phyloP scores from a whole-genome alignment of 2,888 invertebrate genomes.

The Calameuta idolon region DNA sequence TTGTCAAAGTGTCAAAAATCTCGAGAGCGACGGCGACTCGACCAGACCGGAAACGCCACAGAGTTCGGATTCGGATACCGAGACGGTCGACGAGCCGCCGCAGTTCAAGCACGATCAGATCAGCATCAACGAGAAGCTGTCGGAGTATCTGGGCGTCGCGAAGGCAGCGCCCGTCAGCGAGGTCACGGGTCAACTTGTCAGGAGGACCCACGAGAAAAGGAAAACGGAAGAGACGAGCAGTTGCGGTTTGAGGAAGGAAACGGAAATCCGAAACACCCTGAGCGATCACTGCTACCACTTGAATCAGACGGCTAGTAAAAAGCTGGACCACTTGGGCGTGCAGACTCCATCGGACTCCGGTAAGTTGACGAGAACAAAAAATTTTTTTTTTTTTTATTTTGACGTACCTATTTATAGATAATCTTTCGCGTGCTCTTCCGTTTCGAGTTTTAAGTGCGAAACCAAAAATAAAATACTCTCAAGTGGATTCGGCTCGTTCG shows the following conservation, averaged over 20 bases:
- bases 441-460: not conserved
- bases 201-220: slow-evolving; percentile 31
- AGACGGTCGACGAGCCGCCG: slow-evolving; percentile 48
- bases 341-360: slow-evolving; percentile 94
- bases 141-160: slow-evolving; percentile 39
- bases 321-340: slow-evolving; percentile 78
- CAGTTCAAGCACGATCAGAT: slow-evolving; percentile 59
- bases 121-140: slow-evolving; percentile 53
- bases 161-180: slow-evolving; percentile 55
- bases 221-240: slow-evolving; percentile 25
- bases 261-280: slow-evolving; percentile 51
- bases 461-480: not conserved
- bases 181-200: slow-evolving; percentile 55
- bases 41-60: slow-evolving; percentile 62
- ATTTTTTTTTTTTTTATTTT: not conserved
- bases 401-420: not conserved
- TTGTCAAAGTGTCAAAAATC: slow-evolving; percentile 62
- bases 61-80: slow-evolving; percentile 55
- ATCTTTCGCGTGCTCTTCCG: not conserved
- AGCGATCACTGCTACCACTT: slow-evolving; percentile 77
- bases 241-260: slow-evolving; percentile 36
- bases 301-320: slow-evolving; percentile 70
- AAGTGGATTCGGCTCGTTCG: not conserved
- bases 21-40: slow-evolving; percentile 61
- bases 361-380: too few species aligned